Evolutionary conservation across 2,888 invertebrate species (phyloP), one percentile per base, ranked within the genome.

Genomic region (Himalopsyche tibetana): DNA sequence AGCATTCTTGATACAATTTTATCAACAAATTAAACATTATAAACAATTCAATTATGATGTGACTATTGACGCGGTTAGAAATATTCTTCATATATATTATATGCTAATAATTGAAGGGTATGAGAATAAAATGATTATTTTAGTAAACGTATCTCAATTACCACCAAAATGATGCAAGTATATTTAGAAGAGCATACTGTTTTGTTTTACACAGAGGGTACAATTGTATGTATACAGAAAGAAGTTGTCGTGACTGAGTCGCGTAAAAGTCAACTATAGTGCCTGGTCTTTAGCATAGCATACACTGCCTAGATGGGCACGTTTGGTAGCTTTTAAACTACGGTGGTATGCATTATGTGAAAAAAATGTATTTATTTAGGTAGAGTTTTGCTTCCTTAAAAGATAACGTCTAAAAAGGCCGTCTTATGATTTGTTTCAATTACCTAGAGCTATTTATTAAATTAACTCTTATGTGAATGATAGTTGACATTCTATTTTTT

Each of bases 251-350:
- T 85, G 85, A 85, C 85, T 28, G 45, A 82, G 28, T 38, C 51
- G 45, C 82, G 82, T 85, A 85, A 85, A 63, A 55, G 85, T 56
- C 82, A 82, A 28, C 69, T 51, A 56, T 79, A 80, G 42, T 28
- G 28, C 0, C 28, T 15, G 45, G 82, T 36, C 82, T 69, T 42
- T 45, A 45, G 55, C 15, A 55, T 45, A 45, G 55, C 15, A 55
- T 36, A 63, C 28, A 51, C 45, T 12, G 56, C 51, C 12, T 81
- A 17, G 19, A 40, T 80, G 79, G 56, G 19, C 36, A 56, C 45
- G 42, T 51, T 80, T 63, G 63, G 63, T 19, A n/a, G 63, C 63
- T 28, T 28, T 28, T 28, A 19, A 56, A n/a, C 55, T 17, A 17
- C 5, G n/a, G 4, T 56, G n/a, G 56, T 17, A 56, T n/a, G 11